Conservation (phyloP, 2,888 invertebrate species). For the Lithodes maja region DNA sequence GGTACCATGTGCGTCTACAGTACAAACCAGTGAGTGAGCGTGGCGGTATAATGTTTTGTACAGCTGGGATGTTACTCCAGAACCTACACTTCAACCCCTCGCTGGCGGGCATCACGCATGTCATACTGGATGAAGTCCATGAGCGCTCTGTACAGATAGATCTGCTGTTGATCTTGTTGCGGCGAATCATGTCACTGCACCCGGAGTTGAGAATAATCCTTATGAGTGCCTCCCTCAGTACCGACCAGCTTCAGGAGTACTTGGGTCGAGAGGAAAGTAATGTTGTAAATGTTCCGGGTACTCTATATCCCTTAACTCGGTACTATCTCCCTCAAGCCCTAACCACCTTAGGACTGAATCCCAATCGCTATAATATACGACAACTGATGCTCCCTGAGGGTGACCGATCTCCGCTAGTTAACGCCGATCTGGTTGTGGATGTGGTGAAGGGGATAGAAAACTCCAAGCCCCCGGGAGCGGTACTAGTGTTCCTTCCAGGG, state of each 20-base stretch:
- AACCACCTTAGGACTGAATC: neutral
- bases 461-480: slow-evolving; percentile 80
- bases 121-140: slow-evolving; percentile 85
- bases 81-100: slow-evolving; percentile 71
- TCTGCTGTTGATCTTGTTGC: slow-evolving; percentile 79
- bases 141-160: slow-evolving; percentile 83
- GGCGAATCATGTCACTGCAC: slow-evolving; percentile 76
- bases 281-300: slow-evolving; percentile 70
- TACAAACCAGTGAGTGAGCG: slow-evolving; percentile 74
- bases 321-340: slow-evolving; percentile 71
- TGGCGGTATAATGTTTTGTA: slow-evolving; percentile 82
- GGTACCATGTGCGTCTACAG: slow-evolving; percentile 79
- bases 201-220: slow-evolving; percentile 81
- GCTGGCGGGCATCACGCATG: slow-evolving; percentile 80
- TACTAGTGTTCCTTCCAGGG: slow-evolving; percentile 85
- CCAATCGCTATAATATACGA: slow-evolving; percentile 17
- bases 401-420: slow-evolving; percentile 81
- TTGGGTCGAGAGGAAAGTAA: slow-evolving; percentile 75
- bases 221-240: slow-evolving; percentile 85
- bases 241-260: slow-evolving; percentile 79
- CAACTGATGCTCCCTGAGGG: slow-evolving; percentile 73
- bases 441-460: slow-evolving; percentile 79
- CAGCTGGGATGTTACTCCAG: slow-evolving; percentile 80
- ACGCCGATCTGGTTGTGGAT: slow-evolving; percentile 75
- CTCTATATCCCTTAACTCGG: slow-evolving; percentile 51